These are phyloP conservation scores for Apamea epomidion DNA, from an alignment of 2,888 invertebrate genomes.

Conservation along the genomic window DNA sequence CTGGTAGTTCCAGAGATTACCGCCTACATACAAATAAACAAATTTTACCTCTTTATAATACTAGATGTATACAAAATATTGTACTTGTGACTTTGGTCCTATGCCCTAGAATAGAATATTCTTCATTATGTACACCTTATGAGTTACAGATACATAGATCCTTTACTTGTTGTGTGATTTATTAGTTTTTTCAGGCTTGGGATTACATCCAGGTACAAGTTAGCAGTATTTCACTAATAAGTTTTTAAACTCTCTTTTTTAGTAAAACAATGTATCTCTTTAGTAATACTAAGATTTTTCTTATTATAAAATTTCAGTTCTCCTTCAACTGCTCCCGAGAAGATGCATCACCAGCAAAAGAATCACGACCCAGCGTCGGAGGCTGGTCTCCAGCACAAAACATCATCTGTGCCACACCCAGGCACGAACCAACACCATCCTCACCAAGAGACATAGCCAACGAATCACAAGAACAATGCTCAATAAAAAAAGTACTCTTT, in stretches of 20 bases:
- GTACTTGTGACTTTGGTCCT: not conserved
- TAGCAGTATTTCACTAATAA: not conserved
- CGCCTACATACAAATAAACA: no score
- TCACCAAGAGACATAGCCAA: constrained; percentile 82
- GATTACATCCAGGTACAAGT: no score
- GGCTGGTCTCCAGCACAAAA: constrained; percentile 87
- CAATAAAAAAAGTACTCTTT: constrained; percentile 82
- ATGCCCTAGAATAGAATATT: not conserved
- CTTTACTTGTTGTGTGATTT: not conserved
- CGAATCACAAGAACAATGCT: constrained; percentile 84
- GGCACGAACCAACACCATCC: constrained; percentile 77
- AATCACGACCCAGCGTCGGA: constrained; percentile 77
- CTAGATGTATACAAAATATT: no score
- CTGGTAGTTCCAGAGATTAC: no score
- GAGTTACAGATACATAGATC: not conserved
- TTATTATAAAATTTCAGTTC: constrained; percentile 72
- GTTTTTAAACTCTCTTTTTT: not conserved
- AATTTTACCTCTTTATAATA: no score
- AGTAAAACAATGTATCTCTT: no score
- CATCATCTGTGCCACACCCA: constrained; percentile 83
- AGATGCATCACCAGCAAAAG: constrained; percentile 67
- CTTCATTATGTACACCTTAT: not conserved
- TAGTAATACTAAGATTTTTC: not conserved
- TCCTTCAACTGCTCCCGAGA: constrained; percentile 79
- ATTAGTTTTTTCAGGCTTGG: not conserved